Percentiles rank a stretch among this genome's conserved stretches.
phyloP scores from a whole-genome alignment of 2,888 invertebrate genomes.

The Cactoblastis cactorum region DNA sequence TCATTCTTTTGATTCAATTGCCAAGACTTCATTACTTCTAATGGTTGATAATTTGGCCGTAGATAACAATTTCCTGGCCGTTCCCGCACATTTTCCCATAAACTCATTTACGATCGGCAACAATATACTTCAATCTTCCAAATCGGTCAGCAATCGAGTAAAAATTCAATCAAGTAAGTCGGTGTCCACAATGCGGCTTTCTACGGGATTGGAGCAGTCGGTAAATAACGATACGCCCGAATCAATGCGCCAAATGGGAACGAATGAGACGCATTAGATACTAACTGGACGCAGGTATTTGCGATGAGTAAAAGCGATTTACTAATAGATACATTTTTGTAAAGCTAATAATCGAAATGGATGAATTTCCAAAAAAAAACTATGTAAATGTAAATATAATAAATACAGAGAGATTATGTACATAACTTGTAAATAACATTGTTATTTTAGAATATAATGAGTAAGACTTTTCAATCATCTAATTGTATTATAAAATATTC shows the following conservation, averaged over 20 bases:
- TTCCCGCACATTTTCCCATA: neutral
- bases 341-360: neutral
- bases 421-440: no score
- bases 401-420: no score
- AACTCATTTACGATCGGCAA: neutral
- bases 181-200: neutral
- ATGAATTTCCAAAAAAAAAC: no score
- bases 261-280: slow-evolving; percentile 7
- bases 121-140: neutral
- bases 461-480: no score
- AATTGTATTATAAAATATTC: no score
- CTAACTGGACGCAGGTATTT: neutral
- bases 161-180: neutral
- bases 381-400: no score
- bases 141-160: slow-evolving; percentile 4
- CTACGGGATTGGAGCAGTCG: slow-evolving; percentile 6
- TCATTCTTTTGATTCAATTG: no score
- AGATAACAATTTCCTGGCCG: no score
- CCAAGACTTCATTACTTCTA: no score
- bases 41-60: no score
- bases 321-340: neutral
- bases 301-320: neutral
- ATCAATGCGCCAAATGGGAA: slow-evolving; percentile 6
- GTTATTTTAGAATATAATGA: no score
- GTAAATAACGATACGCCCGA: slow-evolving; percentile 9